These are phyloP conservation scores for Octonoba sinensis DNA, from an alignment of 2,888 invertebrate species.

Conservation along the genomic window DNA sequence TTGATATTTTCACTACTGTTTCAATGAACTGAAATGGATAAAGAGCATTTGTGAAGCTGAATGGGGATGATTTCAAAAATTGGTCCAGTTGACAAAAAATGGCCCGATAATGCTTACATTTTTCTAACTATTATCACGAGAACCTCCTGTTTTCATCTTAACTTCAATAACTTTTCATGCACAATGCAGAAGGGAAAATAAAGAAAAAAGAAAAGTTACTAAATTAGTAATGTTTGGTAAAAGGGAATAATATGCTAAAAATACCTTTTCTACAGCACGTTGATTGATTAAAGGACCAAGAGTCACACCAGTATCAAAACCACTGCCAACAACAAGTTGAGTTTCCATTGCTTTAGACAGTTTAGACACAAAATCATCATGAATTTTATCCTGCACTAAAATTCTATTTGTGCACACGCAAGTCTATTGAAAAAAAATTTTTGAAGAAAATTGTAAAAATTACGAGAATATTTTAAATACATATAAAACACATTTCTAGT, in stretches of 20 bases:
- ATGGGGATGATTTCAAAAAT: too few relatives aligned
- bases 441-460: background rate
- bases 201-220: too few relatives aligned
- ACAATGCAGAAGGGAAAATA: too few relatives aligned
- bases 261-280: constrained; percentile 83
- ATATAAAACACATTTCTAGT: background rate
- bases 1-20: too few relatives aligned
- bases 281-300: constrained; percentile 93
- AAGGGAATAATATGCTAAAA: background rate
- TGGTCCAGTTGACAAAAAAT: too few relatives aligned
- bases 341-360: constrained; percentile 79
- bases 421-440: constrained; percentile 75
- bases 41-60: too few relatives aligned
- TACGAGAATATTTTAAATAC: background rate
- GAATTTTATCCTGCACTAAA: constrained; percentile 83
- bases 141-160: too few relatives aligned
- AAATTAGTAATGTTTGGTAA: too few relatives aligned
- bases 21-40: too few relatives aligned
- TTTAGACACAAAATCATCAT: constrained; percentile 83
- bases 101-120: too few relatives aligned
- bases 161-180: too few relatives aligned
- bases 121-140: too few relatives aligned
- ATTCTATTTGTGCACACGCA: constrained; percentile 96
- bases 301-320: constrained; percentile 79
- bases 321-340: constrained; percentile 84